These are phyloP conservation scores for Candidula unifasciata DNA, from an alignment of 2,888 invertebrate genomes.

Conservation along the genomic window DNA sequence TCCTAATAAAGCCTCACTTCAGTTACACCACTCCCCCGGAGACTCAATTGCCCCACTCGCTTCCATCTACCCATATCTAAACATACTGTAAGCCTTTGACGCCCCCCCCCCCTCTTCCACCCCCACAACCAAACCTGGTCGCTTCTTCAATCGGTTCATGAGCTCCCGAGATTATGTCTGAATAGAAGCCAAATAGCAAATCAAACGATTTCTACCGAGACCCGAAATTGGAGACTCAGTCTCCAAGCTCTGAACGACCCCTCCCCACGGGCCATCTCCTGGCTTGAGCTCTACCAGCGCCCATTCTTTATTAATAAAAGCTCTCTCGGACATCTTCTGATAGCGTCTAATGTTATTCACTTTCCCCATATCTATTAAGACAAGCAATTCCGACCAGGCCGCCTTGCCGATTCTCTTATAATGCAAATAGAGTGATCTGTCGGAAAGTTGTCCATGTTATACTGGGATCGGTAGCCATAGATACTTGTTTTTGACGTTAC, in stretches of 20 bases:
- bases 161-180: neutral
- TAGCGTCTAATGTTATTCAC: conserved; percentile 11
- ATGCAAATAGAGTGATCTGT: conserved; percentile 19
- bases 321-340: neutral
- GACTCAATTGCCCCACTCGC: too few species aligned
- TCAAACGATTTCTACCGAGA: neutral
- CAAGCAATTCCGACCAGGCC: neutral
- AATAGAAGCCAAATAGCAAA: conserved; percentile 1
- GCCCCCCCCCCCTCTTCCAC: too few species aligned
- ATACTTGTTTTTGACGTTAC: neutral
- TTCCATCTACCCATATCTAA: too few species aligned
- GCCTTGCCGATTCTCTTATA: neutral
- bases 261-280: neutral
- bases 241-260: neutral
- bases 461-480: neutral
- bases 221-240: conserved; percentile 9
- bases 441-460: neutral
- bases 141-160: neutral
- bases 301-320: conserved; percentile 19
- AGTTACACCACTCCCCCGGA: too few species aligned
- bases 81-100: too few species aligned
- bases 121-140: too few species aligned
- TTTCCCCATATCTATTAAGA: conserved; percentile 16
- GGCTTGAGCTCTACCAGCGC: neutral
- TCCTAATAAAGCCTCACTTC: too few species aligned